Evolutionary conservation across 2,113 vertebrate genomes (phyloP).

Genomic region (Macquaria ambigua): DNA sequence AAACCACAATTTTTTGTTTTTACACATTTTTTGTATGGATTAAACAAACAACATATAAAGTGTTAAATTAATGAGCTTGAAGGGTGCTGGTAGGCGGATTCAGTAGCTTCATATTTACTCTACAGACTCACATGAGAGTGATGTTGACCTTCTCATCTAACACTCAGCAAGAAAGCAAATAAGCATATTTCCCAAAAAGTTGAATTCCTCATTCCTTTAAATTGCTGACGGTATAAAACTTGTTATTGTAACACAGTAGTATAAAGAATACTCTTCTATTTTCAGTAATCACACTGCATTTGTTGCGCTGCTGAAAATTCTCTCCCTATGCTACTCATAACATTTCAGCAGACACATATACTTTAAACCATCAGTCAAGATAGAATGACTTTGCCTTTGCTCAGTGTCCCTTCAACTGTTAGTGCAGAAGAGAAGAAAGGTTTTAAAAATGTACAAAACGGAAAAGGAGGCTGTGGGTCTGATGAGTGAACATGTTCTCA

Average conservation of each 20-base stretch:
- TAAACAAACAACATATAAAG: not conserved
- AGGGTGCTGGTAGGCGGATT: not conserved
- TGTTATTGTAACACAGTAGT: no score
- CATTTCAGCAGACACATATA: no score
- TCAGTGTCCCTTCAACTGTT: not conserved
- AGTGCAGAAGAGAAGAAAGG: not conserved
- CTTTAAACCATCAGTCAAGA: no score
- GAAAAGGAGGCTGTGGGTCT: not conserved
- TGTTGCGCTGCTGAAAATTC: not conserved
- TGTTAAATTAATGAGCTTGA: not conserved
- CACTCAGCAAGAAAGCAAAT: not conserved
- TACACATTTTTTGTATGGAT: no score
- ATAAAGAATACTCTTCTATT: not conserved
- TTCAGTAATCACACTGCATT: not conserved
- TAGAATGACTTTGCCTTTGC: not conserved
- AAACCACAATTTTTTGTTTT: no score
- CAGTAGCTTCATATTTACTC: not conserved
- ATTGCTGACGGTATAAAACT: no score
- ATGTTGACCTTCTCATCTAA: not conserved
- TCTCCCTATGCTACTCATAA: not conserved
- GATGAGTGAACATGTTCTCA: not conserved
- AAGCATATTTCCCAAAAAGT: no score
- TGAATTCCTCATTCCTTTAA: no score
- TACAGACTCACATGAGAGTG: no score
- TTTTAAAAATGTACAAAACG: not conserved